phyloP scores from a whole-genome alignment of 2,888 invertebrate species.

The Cataglyphis rosenhaueri region DNA sequence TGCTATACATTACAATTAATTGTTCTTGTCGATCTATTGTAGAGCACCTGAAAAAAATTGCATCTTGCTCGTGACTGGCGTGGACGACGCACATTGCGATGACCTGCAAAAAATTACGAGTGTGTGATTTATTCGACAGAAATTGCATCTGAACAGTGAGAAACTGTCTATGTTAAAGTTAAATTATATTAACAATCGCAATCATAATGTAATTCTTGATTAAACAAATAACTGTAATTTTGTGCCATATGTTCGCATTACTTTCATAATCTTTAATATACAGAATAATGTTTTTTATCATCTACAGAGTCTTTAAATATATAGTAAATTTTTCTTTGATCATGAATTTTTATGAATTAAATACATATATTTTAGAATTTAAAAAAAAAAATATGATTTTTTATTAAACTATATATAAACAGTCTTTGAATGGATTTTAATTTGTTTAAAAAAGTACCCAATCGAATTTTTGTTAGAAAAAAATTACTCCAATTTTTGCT shows the following conservation, averaged over 20 bases:
- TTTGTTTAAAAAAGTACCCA: neutral
- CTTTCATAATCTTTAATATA: constrained; percentile 1
- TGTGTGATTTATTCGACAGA: neutral
- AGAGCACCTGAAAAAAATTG: constrained; percentile 55
- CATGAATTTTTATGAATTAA: neutral
- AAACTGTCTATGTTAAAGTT: neutral
- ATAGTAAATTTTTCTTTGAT: neutral
- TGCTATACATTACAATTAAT: constrained; percentile 36
- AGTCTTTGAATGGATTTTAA: neutral
- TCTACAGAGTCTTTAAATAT: neutral
- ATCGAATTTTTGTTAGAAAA: neutral
- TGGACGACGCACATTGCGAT: constrained; percentile 10
- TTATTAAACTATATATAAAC: neutral
- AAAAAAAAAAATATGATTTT: neutral
- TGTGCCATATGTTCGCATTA: neutral
- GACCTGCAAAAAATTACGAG: constrained; percentile 49
- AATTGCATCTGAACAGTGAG: neutral
- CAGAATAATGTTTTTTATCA: neutral
- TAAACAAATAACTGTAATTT: neutral
- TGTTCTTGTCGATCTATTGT: constrained; percentile 43
- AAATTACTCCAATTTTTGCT: neutral
- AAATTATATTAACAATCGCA: neutral
- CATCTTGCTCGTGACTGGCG: constrained; percentile 35
- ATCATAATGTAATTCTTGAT: constrained; percentile 13
- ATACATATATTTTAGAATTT: neutral